A percentile compares a stretch with the other conserved stretches of the same genome.
These are phyloP conservation scores for Acropora tenuis DNA, from an alignment of 64 coral and sea anemone genomes.

Conservation along the genomic window DNA sequence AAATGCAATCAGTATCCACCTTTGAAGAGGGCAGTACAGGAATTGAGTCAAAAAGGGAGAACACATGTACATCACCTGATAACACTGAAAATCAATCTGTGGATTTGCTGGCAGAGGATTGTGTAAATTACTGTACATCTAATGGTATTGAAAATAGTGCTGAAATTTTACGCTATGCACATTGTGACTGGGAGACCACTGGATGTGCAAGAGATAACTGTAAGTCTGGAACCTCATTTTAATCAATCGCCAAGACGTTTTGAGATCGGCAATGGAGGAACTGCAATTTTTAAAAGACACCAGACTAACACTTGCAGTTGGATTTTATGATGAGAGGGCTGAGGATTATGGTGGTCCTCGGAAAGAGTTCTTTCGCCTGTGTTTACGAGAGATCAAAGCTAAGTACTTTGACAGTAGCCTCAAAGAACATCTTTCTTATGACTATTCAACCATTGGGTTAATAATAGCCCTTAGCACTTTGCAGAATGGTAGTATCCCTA, in stretches of 20 bases:
- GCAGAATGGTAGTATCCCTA: conserved; percentile 58
- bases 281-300: neutral
- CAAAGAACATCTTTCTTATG: conserved; percentile 10
- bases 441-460: conserved; percentile 38
- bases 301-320: conserved; percentile 33
- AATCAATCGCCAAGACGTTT: conserved; percentile 28
- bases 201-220: neutral
- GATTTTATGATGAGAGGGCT: conserved; percentile 68
- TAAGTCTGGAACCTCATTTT: neutral
- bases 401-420: conserved; percentile 52
- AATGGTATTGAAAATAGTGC: conserved; percentile 59
- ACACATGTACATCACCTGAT: neutral
- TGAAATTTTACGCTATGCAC: conserved; percentile 42
- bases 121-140: conserved; percentile 51
- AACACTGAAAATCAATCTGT: conserved; percentile 11
- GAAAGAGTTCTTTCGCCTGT: conserved; percentile 54
- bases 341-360: conserved; percentile 43
- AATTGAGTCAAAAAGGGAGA: neutral
- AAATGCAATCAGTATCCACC: too few species aligned
- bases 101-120: neutral
- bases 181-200: conserved; percentile 52
- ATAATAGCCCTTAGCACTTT: conserved; percentile 60
- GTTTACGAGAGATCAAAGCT: conserved; percentile 49
- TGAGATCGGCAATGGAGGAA: conserved; percentile 40
- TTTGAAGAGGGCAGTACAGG: neutral